Base-by-base conservation (phyloP, 2,113 vertebrate genomes). In the Asarcornis scutulata region DNA sequence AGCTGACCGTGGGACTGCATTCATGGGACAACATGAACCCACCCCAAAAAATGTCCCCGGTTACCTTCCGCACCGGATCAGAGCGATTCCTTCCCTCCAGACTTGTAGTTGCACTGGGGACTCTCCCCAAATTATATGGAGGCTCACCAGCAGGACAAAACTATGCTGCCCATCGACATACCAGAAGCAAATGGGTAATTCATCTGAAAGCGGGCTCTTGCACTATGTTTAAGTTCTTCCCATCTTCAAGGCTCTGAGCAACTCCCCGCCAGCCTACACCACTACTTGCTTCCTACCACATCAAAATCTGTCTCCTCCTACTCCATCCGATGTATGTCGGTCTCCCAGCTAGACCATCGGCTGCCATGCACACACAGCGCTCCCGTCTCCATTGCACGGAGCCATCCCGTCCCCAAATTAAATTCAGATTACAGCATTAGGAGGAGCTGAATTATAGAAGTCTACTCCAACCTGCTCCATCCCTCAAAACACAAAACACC, bases 301-400 rank as follows among this genome's bases (percentile, higher is more conserved):
- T n/a, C 62, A 72, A 40, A 75, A 73, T 63, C 40, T 6, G 6
- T 31, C 91, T 84, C 73, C 52, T 89, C 87, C 78, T 58, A 10
- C 58, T 63, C 68, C 71, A 3, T 3, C 7, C n/a, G 53, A 18
- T 62, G 66, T 64, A 29, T 50, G 76, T 64, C 21, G 73, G 34
- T 18, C 75, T 83, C 67, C 71, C 52, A 52, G 69, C 20, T 26
- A 59, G 42, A 18, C 72, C 67, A 53, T 66, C 34, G 14, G 63
- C 69, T 53, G n/a, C 29, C 46, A 2, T 2, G 34, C 31, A 10
- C 1, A 6, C 27, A 21, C 8, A 2, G 0, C 1, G 3, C 56
- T 73, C 85, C 50, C 38, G 1, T 15, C 7, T 10, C 32, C 69
- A 7, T 29, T 0, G 4, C 36, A 21, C 1, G 4, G 62, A 59